Evolutionary conservation across 2,113 vertebrate species (phyloP), one percentile per base, ranked within the genome.

Genomic region (Mystacornis crossleyi): DNA sequence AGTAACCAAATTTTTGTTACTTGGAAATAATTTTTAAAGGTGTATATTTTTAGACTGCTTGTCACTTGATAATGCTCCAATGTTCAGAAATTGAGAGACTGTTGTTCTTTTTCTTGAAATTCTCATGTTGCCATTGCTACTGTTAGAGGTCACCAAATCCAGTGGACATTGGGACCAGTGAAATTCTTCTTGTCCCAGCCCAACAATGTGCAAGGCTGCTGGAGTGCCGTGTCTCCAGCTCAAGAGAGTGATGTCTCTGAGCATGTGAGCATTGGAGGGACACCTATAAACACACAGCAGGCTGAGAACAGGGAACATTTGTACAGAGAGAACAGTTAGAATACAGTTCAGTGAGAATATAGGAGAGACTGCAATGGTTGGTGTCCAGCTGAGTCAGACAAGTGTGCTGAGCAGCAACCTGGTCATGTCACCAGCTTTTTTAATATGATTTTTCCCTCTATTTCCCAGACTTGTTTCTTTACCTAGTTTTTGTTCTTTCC

Each of bases 251-350:
- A 40, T 7, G 2, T 42, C 14, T 69, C 24, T 69, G 64, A 69
- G 64, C 40, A 28, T 0, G 0, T 48, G 47, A 55, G n/a, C 9
- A 3, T 11, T 53, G 14, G 2, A 19, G n/a, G 16, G 3, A 42
- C 14, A 3, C 4, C 2, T 23, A 2, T 29, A 21, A 85, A 64
- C 13, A 18, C 8, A n/a, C 19, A 26, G 10, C 1, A 69, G 24
- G 14, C 54, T 77, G 43, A 48, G 72, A 69, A 34, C 3, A 42
- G 23, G 47, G 62, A 64, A 23, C 15, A 4, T 31, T 62, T 29
- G 4, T 74, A 33, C 17, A 40, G 38, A 78, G 36, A 50, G 42
- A 28, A 23, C 18, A 31, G 48, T 29, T 55, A 29, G 40, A 64
- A 15, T 51, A 17, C 5, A 17, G 12, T 51, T 67, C 42, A 51